Evolutionary conservation across 23 tunicate genomes (phyloP).

Genomic region (Styela plicata): DNA sequence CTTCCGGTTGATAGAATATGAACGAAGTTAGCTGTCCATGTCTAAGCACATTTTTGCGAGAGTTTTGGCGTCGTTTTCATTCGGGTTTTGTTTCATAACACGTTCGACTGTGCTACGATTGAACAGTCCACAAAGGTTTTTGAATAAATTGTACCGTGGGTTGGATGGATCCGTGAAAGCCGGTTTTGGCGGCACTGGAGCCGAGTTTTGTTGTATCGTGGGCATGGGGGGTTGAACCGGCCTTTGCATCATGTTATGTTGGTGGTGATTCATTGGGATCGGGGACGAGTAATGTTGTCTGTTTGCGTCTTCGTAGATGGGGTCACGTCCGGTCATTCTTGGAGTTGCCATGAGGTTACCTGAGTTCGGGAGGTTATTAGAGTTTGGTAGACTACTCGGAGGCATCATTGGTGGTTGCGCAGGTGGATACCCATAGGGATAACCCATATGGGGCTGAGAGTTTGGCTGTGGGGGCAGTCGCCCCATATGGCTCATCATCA

Average conservation of each 20-base stretch:
- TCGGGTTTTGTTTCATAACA: conserved; percentile 53
- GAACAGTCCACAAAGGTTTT: conserved; percentile 80
- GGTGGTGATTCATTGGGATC: conserved; percentile 23
- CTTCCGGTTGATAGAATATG: no score
- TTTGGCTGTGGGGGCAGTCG: background rate
- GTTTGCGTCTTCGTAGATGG: conserved; percentile 6
- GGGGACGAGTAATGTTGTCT: conserved; percentile 8
- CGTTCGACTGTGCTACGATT: conserved; percentile 55
- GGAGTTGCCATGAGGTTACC: conserved; percentile 4
- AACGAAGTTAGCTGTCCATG: conserved; percentile 15
- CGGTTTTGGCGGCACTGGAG: conserved; percentile 3
- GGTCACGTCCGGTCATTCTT: conserved; percentile 3
- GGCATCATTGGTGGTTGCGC: background rate
- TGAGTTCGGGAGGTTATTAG: background rate
- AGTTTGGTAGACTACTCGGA: background rate
- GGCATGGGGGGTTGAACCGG: conserved; percentile 6
- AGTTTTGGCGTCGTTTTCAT: conserved; percentile 46
- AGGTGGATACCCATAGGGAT: conserved; percentile 14
- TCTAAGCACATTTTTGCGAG: conserved; percentile 70
- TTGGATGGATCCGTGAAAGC: conserved; percentile 37
- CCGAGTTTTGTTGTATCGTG: background rate
- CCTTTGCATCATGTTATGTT: background rate
- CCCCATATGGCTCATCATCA: background rate
- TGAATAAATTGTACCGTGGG: conserved; percentile 71
- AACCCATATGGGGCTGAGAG: conserved; percentile 2